Conservation (phyloP, 2,113 vertebrate genomes). For the Megaleporinus macrocephalus region DNA sequence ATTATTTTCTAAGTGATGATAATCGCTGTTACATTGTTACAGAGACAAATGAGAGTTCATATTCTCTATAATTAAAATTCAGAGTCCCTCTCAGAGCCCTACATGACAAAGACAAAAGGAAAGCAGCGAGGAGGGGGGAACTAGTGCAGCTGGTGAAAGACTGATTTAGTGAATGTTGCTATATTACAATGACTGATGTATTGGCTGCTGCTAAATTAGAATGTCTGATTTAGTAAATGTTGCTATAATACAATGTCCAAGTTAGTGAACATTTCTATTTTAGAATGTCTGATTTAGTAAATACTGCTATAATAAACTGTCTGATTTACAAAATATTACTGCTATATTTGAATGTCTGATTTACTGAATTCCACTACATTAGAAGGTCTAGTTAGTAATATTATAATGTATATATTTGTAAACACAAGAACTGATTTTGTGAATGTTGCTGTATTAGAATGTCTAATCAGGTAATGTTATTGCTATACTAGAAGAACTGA, state of each 20-base stretch:
- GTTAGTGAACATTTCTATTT: background rate
- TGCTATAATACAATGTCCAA: background rate
- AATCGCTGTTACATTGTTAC: conserved; percentile 43
- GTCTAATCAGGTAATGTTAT: background rate
- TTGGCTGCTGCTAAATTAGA: background rate
- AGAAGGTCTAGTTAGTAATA: background rate
- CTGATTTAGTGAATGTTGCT: background rate
- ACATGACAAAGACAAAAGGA: conserved; percentile 36
- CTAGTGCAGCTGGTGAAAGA: background rate
- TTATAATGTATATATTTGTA: too few relatives aligned
- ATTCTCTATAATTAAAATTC: conserved; percentile 45
- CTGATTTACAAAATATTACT: background rate
- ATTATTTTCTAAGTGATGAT: conserved; percentile 36
- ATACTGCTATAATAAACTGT: background rate
- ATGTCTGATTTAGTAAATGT: background rate
- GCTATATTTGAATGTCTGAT: background rate
- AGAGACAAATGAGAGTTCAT: conserved; percentile 36
- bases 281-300: background rate
- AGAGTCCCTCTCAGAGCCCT: conserved; percentile 16
- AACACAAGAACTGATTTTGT: too few relatives aligned
- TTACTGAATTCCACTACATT: background rate
- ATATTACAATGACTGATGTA: background rate
- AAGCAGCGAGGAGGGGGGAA: background rate
- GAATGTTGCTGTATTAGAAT: background rate
- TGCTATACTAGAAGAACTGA: background rate